A percentile compares a stretch with the other conserved stretches of the same genome.
Conservation (phyloP, 2,113 vertebrate genomes). For the Pelvicachromis taeniatus region DNA sequence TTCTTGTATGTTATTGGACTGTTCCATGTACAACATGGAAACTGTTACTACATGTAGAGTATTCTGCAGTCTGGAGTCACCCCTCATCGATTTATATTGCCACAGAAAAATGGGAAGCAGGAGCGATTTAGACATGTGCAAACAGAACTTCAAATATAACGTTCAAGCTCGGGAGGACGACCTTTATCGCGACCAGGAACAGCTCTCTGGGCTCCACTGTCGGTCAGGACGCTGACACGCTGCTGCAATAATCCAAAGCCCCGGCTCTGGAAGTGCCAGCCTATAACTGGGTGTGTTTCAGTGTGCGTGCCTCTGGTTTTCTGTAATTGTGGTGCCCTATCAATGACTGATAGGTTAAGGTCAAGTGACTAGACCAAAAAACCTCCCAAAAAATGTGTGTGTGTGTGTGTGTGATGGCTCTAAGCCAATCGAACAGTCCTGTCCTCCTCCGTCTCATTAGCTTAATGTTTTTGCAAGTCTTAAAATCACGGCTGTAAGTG, state of each 20-base stretch:
- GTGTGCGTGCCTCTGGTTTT: background rate
- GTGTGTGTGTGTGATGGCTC: background rate
- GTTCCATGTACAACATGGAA: background rate
- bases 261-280: background rate
- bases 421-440: no score
- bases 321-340: background rate
- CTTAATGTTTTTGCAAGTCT: background rate
- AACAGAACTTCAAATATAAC: background rate
- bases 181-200: background rate
- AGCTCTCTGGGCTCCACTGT: background rate
- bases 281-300: accelerated
- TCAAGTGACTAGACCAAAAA: background rate
- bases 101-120: background rate
- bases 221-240: background rate
- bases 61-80: background rate
- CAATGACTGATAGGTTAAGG: background rate
- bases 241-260: background rate
- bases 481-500: background rate
- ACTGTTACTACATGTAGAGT: background rate
- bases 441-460: background rate
- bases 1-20: background rate
- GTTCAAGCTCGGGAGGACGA: background rate
- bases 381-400: accelerated
- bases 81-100: background rate
- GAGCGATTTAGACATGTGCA: accelerated